These are phyloP conservation scores for Dromaius novaehollandiae DNA, from an alignment of 2,113 vertebrate genomes.

Conservation along the genomic window DNA sequence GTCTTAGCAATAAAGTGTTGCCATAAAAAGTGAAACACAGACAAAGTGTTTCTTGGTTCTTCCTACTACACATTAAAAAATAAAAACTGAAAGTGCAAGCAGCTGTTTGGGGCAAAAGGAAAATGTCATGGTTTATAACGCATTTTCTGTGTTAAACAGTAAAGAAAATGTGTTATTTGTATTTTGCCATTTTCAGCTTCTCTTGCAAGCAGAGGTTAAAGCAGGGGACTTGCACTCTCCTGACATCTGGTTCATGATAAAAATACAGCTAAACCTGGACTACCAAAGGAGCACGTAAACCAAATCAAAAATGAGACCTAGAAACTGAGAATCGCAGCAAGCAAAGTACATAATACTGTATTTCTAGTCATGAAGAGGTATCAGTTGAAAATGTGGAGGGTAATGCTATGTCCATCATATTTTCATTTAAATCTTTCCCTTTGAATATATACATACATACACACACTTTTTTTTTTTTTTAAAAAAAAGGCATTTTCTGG, in stretches of 20 bases:
- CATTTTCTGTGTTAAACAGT: not conserved
- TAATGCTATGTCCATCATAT: not conserved
- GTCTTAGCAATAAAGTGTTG: not conserved
- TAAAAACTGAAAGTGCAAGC: not conserved
- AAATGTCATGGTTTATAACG: not conserved
- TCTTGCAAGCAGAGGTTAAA: not conserved
- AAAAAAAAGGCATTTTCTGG: not conserved
- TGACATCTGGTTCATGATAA: not conserved
- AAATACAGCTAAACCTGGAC: not conserved
- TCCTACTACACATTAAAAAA: not conserved
- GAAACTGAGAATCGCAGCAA: not conserved
- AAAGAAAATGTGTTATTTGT: not conserved
- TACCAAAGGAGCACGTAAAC: not conserved
- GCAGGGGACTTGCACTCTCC: not conserved
- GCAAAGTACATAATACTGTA: rapidly evolving
- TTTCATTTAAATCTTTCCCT: not conserved
- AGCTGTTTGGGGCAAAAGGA: not conserved
- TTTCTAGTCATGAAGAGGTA: not conserved
- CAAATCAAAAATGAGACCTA: not conserved
- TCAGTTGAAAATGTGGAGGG: not conserved
- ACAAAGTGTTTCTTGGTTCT: not conserved
- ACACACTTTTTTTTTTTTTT: no score
- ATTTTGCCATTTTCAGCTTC: not conserved
- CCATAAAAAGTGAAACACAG: not conserved
- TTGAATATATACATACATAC: not conserved